Base-by-base conservation (phyloP, 2,888 invertebrate genomes). In the Amiota minor region DNA sequence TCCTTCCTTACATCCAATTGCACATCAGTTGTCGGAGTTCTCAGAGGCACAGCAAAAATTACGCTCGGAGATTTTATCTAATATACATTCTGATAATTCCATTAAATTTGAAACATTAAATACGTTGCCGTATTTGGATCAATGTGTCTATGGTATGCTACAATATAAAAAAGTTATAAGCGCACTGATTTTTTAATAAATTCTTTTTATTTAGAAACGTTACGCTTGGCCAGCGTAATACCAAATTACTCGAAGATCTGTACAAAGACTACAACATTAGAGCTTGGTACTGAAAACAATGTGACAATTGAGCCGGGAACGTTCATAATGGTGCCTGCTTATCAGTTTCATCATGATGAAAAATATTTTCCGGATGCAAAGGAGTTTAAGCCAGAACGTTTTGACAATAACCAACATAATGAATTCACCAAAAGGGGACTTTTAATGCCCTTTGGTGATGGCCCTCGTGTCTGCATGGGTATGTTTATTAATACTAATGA, bases 401-500 rank as follows among this genome's bases (percentile, higher is more conserved):
- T 89, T 53, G 85, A 87, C 4, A 80, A 83, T 72, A 82, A 77
- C 6, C 78, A 78, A 2, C 80, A 81, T 14, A 83, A 82, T 23
- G 79, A 82, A 16, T 77, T 85, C 0, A 77, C 79, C 0, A 83
- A 81, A 2, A 75, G 78, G 64, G 88, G 89, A 0, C 77, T 82
- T 1, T 80, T 89, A 47, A 47, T 89, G 16, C 88, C 89, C 0
- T 89, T 89, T 35, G 88, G 89, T 9, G 84, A 89, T 79, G 89
- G 89, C 2, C 89, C 88, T 0, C 78, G 89, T 11, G 84, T 84
- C 4, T 89, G 89, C 76, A 81, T 85, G 74, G 89, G 89, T 87
- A 53, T 49, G 11, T 0, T 1, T 9, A 20, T 11, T 16, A 11
- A n/a, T 23, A 14, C 18, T n/a, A 35, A 12, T 2, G 53, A 45